Evolutionary conservation across 2,113 vertebrate species (phyloP).

Genomic region (Phrynosoma blainvillii): DNA sequence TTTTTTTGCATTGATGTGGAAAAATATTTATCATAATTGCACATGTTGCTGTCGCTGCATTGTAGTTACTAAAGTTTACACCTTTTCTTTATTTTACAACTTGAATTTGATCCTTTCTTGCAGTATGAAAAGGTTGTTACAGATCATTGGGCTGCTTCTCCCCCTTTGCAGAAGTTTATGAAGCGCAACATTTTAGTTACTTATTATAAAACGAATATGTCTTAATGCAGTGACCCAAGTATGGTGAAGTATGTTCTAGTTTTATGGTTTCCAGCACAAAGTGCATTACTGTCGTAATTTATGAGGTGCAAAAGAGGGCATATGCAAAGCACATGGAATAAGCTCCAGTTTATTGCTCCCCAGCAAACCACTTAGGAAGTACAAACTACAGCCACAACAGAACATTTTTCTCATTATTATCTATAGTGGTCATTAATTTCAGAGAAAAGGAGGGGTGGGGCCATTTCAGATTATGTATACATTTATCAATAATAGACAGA

Average conservation of each 20-base stretch:
- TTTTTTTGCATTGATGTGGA: not conserved
- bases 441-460: not conserved
- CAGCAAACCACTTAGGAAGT: conserved; percentile 17
- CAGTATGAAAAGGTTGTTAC: not conserved
- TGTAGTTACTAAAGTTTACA: conserved; percentile 31
- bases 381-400: not conserved
- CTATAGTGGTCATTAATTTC: conserved; percentile 17
- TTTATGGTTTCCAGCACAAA: conserved; percentile 45
- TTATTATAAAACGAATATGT: conserved; percentile 21
- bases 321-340: conserved; percentile 9
- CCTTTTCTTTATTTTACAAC: conserved; percentile 13
- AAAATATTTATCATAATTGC: not conserved
- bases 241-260: conserved; percentile 13
- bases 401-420: conserved; percentile 25
- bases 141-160: conserved; percentile 33
- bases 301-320: conserved; percentile 28
- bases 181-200: conserved; percentile 16
- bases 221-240: conserved; percentile 43
- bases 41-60: conserved; percentile 32
- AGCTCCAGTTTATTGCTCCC: conserved; percentile 1
- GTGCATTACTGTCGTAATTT: conserved; percentile 16
- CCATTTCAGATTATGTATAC: not conserved
- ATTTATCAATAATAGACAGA: too few species aligned
- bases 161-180: not conserved
- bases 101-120: conserved; percentile 17